Evolutionary conservation across 2,888 invertebrate genomes (phyloP).

Genomic region (Pseudococcus jackbeardsleyi): DNA sequence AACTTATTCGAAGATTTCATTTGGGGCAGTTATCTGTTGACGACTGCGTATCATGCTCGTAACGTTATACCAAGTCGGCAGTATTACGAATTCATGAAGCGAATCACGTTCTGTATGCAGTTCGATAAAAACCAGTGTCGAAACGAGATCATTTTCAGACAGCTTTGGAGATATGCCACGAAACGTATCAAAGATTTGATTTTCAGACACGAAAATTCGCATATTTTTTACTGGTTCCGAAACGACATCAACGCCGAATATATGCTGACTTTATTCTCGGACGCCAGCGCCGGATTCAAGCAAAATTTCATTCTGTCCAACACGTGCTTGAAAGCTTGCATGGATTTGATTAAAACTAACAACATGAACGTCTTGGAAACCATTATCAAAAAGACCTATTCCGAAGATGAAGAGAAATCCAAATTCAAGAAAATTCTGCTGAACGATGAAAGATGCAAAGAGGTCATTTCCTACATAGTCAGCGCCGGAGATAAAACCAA

Average conservation of each 20-base stretch:
- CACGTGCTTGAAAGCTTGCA: constrained; percentile 22
- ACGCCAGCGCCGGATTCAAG: constrained; percentile 17
- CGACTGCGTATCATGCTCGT: constrained; percentile 30
- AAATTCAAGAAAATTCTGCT: constrained; percentile 29
- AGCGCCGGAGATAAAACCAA: neutral
- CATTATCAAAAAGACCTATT: neutral
- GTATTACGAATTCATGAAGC: constrained; percentile 44
- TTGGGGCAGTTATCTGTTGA: constrained; percentile 23
- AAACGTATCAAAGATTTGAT: constrained; percentile 34
- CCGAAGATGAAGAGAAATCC: neutral
- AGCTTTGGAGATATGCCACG: constrained; percentile 29
- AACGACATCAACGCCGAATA: constrained; percentile 49
- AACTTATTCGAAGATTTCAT: constrained; percentile 39
- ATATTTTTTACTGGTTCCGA: constrained; percentile 47
- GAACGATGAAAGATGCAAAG: constrained; percentile 39
- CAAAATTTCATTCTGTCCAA: constrained; percentile 35
- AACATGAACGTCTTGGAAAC: constrained; percentile 41
- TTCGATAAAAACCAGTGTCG: constrained; percentile 38
- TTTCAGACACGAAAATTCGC: constrained; percentile 35
- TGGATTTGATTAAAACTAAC: constrained; percentile 25
- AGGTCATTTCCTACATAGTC: neutral
- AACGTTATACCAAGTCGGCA: constrained; percentile 45
- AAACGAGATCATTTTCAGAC: constrained; percentile 37
- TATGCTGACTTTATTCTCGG: constrained; percentile 31
- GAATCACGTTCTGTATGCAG: constrained; percentile 38